Evolutionary conservation across 2,888 invertebrate genomes (phyloP).

Genomic region (Cyrtodaria siliqua): DNA sequence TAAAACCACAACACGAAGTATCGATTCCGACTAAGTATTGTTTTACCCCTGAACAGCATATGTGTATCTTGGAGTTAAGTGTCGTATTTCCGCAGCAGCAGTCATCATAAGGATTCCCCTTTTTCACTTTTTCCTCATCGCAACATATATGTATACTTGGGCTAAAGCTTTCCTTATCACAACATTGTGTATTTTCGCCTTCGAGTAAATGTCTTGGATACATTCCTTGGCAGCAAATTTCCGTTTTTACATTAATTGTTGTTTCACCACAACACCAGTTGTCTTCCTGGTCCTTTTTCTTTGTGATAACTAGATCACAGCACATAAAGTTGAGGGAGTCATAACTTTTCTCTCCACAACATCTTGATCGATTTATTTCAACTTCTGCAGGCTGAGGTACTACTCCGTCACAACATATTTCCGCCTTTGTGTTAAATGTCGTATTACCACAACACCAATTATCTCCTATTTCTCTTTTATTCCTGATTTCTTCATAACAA

Average conservation of each 20-base stretch:
- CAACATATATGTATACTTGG: constrained; percentile 47
- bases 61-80: constrained; percentile 38
- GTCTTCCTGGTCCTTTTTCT: constrained; percentile 39
- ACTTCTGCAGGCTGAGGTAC: constrained; percentile 42
- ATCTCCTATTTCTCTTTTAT: constrained; percentile 22
- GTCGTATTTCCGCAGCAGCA: constrained; percentile 48
- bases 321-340: constrained; percentile 38
- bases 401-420: constrained; percentile 47
- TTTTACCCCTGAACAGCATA: constrained; percentile 46
- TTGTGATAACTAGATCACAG: constrained; percentile 36
- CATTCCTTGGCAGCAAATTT: constrained; percentile 46
- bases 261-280: constrained; percentile 52
- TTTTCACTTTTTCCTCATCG: constrained; percentile 39
- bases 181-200: constrained; percentile 43
- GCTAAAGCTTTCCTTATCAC: constrained; percentile 41
- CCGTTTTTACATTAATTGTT: constrained; percentile 32
- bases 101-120: constrained; percentile 32
- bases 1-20: constrained; percentile 51
- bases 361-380: constrained; percentile 30
- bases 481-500: constrained; percentile 42
- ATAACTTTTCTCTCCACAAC: constrained; percentile 47
- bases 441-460: constrained; percentile 54
- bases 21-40: constrained; percentile 37
- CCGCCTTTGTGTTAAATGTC: constrained; percentile 38
- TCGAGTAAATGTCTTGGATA: constrained; percentile 32